These are phyloP conservation scores for Pseudococcus longispinus DNA, from an alignment of 2,888 invertebrate genomes.

Conservation along the genomic window DNA sequence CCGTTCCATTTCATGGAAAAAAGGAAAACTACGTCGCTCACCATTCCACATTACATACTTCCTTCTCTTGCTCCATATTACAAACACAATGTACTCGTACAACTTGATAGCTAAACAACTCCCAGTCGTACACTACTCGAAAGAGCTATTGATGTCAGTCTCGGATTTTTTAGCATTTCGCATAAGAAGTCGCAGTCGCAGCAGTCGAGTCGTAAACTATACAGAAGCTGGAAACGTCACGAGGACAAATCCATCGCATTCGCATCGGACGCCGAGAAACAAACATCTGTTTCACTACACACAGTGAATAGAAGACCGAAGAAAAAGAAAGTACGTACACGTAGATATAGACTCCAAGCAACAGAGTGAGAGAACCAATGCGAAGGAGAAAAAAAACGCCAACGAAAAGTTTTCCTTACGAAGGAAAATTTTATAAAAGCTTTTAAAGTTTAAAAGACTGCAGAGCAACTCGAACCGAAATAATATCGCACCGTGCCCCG, in stretches of 20 bases:
- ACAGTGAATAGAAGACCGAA: neutral
- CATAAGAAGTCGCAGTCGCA: too few relatives aligned
- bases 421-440: constrained; percentile 45
- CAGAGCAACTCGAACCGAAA: constrained; percentile 51
- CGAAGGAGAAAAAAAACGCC: neutral
- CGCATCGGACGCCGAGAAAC: neutral
- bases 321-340: neutral
- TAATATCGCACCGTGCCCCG: constrained; percentile 47
- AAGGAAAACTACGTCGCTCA: too few relatives aligned
- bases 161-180: neutral
- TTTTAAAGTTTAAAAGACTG: constrained; percentile 48
- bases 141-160: too few relatives aligned
- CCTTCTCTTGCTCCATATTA: too few relatives aligned
- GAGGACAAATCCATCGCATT: constrained; percentile 1
- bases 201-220: neutral
- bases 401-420: constrained; percentile 38
- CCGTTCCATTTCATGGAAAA: too few relatives aligned
- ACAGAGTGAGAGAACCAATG: neutral
- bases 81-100: too few relatives aligned
- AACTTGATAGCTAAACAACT: too few relatives aligned
- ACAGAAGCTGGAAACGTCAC: constrained; percentile 1
- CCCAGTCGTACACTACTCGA: too few relatives aligned
- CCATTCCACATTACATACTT: too few relatives aligned
- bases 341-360: neutral
- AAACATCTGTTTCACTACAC: constrained; percentile 23